Conservation (phyloP, 1,140 invertebrate genomes). For the Galleria mellonella region DNA sequence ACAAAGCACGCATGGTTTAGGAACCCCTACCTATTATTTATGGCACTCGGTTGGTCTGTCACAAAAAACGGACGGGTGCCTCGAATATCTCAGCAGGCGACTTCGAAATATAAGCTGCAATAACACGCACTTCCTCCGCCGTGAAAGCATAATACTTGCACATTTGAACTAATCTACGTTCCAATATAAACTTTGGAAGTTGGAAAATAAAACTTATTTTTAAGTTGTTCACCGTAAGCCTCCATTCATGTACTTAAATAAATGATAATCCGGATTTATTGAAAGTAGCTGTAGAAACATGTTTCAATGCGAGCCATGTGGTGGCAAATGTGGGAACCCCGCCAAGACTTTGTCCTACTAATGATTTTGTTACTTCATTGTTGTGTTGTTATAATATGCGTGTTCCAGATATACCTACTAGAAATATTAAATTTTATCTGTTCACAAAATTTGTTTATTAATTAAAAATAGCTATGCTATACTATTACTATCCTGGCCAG, state of each 20-base stretch:
- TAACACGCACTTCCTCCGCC: slow-evolving; percentile 66
- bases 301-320: slow-evolving; percentile 64
- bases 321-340: slow-evolving; percentile 68
- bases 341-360: slow-evolving; percentile 62
- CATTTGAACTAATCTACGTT: slow-evolving; percentile 14
- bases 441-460: no score
- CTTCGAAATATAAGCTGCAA: slow-evolving; percentile 67
- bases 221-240: slow-evolving; percentile 12
- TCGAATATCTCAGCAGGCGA: slow-evolving; percentile 69
- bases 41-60: slow-evolving; percentile 70
- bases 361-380: slow-evolving; percentile 66
- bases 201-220: slow-evolving; percentile 29
- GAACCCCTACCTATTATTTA: slow-evolving; percentile 73
- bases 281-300: slow-evolving; percentile 52
- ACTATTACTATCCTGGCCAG: no score
- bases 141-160: slow-evolving; percentile 36
- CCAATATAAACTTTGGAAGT: slow-evolving; percentile 36
- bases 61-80: slow-evolving; percentile 69
- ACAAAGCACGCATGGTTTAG: slow-evolving; percentile 58
- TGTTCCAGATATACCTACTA: no score
- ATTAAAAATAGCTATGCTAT: no score
- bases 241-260: slow-evolving; percentile 37
- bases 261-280: slow-evolving; percentile 68
- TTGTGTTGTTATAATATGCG: slow-evolving; percentile 33
- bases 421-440: no score